phyloP scores from a whole-genome alignment of 2,113 vertebrate genomes.

The Orientallactaga bullata region DNA sequence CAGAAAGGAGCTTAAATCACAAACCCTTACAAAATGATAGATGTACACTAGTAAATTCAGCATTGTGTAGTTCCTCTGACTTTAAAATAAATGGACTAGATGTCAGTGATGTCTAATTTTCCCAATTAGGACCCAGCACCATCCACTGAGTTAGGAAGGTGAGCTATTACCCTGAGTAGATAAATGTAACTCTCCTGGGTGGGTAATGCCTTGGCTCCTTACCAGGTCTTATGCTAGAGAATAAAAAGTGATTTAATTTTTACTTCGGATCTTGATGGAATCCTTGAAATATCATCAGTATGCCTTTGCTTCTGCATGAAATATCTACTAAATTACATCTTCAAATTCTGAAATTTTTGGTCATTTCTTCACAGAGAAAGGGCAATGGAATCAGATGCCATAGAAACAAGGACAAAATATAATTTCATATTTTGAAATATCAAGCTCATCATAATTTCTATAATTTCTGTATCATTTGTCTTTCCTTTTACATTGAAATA shows the following conservation, averaged over 20 bases:
- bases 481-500: neutral
- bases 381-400: neutral
- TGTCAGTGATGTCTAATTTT: neutral
- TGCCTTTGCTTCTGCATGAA: neutral
- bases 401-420: constrained; percentile 4
- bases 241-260: neutral
- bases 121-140: neutral
- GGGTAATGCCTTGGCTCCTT: neutral
- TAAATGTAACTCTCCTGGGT: neutral
- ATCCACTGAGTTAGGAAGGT: neutral
- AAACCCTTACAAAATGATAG: neutral
- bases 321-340: neutral
- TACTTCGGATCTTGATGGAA: neutral
- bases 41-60: neutral
- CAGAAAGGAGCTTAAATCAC: constrained; percentile 33
- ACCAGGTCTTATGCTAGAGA: neutral
- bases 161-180: neutral
- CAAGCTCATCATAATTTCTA: neutral
- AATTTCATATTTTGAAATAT: neutral
- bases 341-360: neutral
- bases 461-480: neutral
- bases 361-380: neutral
- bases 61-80: neutral
- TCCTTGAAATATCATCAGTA: neutral
- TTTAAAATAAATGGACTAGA: neutral